A percentile compares a stretch with the other conserved stretches of the same genome.
These are phyloP conservation scores for Porites lutea DNA, from an alignment of 64 coral and sea anemone genomes.

Conservation along the genomic window DNA sequence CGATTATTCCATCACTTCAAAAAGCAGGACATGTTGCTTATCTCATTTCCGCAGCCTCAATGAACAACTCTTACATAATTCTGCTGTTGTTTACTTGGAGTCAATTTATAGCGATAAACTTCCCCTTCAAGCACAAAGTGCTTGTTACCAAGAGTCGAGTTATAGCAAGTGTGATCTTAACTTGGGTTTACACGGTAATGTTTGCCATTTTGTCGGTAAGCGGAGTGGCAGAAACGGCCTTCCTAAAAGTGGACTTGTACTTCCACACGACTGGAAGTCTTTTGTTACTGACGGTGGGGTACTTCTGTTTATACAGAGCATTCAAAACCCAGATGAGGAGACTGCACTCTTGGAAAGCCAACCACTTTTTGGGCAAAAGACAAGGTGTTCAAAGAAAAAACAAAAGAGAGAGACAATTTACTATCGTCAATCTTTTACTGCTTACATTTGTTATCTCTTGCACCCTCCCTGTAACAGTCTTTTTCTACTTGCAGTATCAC, in stretches of 20 bases:
- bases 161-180: not conserved
- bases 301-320: slow-evolving; percentile 25
- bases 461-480: not conserved
- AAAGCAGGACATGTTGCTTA: not conserved
- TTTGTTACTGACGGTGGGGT: not conserved
- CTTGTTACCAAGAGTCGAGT: not conserved
- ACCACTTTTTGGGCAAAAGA: not conserved
- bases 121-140: slow-evolving; percentile 22
- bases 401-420: slow-evolving; percentile 30
- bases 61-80: slow-evolving; percentile 41
- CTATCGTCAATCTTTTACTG: slow-evolving; percentile 35
- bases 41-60: not conserved
- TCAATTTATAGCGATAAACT: slow-evolving; percentile 20
- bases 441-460: slow-evolving; percentile 34
- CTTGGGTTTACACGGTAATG: not conserved
- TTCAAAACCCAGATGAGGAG: slow-evolving; percentile 14
- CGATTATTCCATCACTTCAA: not conserved
- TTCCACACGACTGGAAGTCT: slow-evolving; percentile 24
- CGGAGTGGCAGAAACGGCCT: not conserved
- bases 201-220: not conserved
- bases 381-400: not conserved
- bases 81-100: slow-evolving; percentile 33
- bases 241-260: slow-evolving; percentile 20
- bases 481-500: not conserved
- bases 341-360: not conserved